Evolutionary conservation across 2,797 vertebrate species (phyloP).

Genomic region (Pangasius larnaudii): DNA sequence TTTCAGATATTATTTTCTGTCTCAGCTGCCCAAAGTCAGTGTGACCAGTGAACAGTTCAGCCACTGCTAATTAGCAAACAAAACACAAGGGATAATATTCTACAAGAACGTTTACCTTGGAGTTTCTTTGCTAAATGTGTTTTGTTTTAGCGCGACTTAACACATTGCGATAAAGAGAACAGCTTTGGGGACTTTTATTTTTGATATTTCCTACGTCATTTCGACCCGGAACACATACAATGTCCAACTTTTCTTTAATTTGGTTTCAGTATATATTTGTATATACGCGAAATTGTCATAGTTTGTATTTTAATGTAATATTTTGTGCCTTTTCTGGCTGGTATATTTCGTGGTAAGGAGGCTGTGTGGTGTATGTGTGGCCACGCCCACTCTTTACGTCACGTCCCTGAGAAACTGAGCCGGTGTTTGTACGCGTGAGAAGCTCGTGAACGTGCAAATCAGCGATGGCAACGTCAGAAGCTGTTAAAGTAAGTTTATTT

Average conservation of each 20-base stretch:
- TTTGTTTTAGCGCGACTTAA: background rate
- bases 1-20: background rate
- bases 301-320: background rate
- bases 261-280: background rate
- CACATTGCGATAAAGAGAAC: too few species aligned
- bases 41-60: background rate
- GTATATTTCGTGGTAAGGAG: background rate
- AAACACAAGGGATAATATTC: background rate
- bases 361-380: background rate
- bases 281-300: background rate
- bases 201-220: background rate
- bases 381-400: background rate
- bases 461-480: slow-evolving; percentile 65
- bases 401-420: too few species aligned
- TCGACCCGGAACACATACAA: background rate
- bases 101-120: background rate
- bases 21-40: background rate
- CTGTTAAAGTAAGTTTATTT: slow-evolving; percentile 64
- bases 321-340: background rate
- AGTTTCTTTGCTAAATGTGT: too few species aligned
- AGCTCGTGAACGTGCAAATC: background rate
- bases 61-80: background rate
- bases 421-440: background rate
- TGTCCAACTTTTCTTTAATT: background rate
- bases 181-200: background rate